Evolutionary conservation across 23 tunicate species (phyloP).

Genomic region (Pegea sp.): DNA sequence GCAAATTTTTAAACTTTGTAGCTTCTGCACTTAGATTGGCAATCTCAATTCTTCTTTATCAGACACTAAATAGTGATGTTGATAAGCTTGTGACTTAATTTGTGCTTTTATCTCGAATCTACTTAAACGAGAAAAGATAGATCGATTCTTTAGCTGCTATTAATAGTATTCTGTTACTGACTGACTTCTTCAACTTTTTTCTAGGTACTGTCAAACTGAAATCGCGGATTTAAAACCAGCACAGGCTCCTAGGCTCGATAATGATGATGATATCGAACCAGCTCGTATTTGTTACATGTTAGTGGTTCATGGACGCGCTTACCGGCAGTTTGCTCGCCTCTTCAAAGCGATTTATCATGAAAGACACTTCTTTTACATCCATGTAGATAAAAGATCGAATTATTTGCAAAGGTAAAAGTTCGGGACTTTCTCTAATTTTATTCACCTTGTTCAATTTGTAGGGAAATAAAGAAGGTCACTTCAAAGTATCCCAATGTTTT

Average conservation of each 20-base stretch:
- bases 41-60: no score
- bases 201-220: slow-evolving; percentile 34
- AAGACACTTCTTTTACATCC: slow-evolving; percentile 77
- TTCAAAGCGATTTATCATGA: slow-evolving; percentile 60
- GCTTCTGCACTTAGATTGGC: no score
- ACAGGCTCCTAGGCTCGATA: slow-evolving; percentile 17
- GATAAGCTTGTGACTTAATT: background rate
- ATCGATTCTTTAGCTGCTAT: no score
- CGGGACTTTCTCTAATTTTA: background rate
- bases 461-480: background rate
- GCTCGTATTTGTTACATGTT: slow-evolving; percentile 78
- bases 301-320: slow-evolving; percentile 86
- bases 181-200: no score
- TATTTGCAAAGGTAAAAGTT: slow-evolving; percentile 35
- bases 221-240: slow-evolving; percentile 18
- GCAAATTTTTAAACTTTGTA: no score
- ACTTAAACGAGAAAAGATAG: no score
- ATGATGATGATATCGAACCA: slow-evolving; percentile 10
- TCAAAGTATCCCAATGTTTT: slow-evolving; percentile 43
- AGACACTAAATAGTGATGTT: no score
- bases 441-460: background rate
- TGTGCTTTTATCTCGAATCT: no score
- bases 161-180: no score
- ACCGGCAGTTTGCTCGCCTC: slow-evolving; percentile 70
- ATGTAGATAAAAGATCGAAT: slow-evolving; percentile 78